Evolutionary conservation across 2,888 invertebrate genomes (phyloP), one percentile per base, ranked within the genome.

Genomic region (Papilio demoleus): DNA sequence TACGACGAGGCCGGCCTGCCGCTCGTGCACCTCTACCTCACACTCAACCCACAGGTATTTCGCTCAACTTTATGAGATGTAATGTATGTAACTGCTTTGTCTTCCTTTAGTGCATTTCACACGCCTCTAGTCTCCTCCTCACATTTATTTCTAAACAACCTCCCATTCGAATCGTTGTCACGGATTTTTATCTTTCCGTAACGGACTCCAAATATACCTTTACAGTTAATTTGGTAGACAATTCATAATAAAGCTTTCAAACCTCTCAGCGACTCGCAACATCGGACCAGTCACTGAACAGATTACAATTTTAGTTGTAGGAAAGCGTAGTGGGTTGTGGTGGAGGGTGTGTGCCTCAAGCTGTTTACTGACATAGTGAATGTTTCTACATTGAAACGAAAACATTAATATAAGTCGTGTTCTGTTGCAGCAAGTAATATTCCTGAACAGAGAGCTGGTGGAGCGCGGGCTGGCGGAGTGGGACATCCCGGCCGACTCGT

Each of bases 401-500:
- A 0, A 6, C n/a, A 40, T 2, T 40, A 8, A 34, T 47, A 14
- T 36, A 59, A 36, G 38, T 27, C 62, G 24, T 68, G 76, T 78
- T 75, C 77, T 70, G 70, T 93, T 94, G 70, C 94, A 95, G 93
- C 94, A 97, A 95, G 95, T 96, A 77, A 94, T 97, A 91, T 96
- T 96, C 88, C 94, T 98, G 77, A 98, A 98, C 87, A 94, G 96
- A 81, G 97, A 97, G 92, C 93, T 98, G 80, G 96, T 97, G 77
- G 96, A 96, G 77, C 95, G 96, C 86, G 97, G 97, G 67, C 94
- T 95, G 80, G 98, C 97, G 64, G 95, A 95, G 82, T 97, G 96
- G 95, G 92, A 92, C 72, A 85, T 94, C 72, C 91, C 92, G 67
- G 76, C 83, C 5, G 92, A 92, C 78, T 89, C 91, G 85, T 92